These are phyloP conservation scores for Ariolimax columbianus DNA, from an alignment of 2,888 invertebrate genomes.

Conservation along the genomic window DNA sequence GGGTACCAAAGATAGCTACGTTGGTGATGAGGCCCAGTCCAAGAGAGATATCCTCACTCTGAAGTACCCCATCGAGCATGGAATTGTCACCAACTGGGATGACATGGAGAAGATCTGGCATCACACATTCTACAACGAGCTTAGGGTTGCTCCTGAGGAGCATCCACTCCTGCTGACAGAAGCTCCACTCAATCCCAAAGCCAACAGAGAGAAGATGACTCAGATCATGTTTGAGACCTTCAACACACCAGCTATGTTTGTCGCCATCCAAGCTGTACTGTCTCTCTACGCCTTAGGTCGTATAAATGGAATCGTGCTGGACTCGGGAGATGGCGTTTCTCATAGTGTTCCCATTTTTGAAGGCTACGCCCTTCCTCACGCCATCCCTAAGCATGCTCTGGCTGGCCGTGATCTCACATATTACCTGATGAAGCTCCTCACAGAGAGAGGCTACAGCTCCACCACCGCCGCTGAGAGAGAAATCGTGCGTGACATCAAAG, in stretches of 20 bases:
- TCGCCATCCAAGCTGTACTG: too few relatives aligned
- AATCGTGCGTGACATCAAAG: too few relatives aligned
- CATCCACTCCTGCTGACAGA: slow-evolving; percentile 7
- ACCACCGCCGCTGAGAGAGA: slow-evolving; percentile 86
- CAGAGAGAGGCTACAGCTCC: slow-evolving; percentile 76
- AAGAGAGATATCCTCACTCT: background rate
- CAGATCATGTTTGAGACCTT: slow-evolving; percentile 11
- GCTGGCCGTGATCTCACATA: slow-evolving; percentile 70
- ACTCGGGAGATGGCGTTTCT: slow-evolving; percentile 96
- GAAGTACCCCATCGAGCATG: slow-evolving; percentile 6
- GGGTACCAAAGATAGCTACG: background rate
- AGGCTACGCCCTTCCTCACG: slow-evolving; percentile 68
- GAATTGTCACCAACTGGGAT: slow-evolving; percentile 9
- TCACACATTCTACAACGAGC: slow-evolving; percentile 4
- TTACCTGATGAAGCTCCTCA: slow-evolving; percentile 81
- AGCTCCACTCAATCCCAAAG: slow-evolving; percentile 2
- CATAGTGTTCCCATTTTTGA: slow-evolving; percentile 89
- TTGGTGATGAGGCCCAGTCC: background rate
- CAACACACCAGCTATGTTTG: too few relatives aligned
- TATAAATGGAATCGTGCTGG: slow-evolving; percentile 95
- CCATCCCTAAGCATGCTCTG: slow-evolving; percentile 65
- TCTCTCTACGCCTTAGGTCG: slow-evolving; percentile 94
- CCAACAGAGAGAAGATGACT: slow-evolving; percentile 11
- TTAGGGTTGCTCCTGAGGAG: background rate
- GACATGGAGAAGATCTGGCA: slow-evolving; percentile 12